A percentile compares a stretch with the other conserved stretches of the same genome.
These are phyloP conservation scores for Vulpes ferrilata DNA, from an alignment of 2,113 vertebrate genomes.

Conservation along the genomic window DNA sequence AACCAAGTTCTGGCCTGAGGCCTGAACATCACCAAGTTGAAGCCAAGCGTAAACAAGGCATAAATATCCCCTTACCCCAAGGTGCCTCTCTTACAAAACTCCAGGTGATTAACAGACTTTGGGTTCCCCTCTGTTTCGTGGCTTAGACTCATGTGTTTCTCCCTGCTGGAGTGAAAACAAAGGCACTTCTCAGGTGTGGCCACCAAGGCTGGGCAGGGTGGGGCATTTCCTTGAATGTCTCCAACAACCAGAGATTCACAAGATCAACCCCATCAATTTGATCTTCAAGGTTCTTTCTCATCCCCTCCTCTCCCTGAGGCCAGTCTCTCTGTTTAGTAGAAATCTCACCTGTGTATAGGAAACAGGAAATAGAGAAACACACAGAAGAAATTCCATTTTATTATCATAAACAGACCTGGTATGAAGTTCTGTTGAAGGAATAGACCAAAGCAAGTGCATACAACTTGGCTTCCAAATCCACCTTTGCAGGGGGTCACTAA, in stretches of 20 bases:
- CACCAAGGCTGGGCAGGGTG: not conserved
- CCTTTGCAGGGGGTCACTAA: not conserved
- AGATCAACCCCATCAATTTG: not conserved
- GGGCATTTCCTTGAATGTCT: not conserved
- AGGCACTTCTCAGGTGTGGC: not conserved
- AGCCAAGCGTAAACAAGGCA: not conserved
- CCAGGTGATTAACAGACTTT: not conserved
- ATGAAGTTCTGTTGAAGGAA: not conserved
- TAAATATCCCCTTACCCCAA: not conserved
- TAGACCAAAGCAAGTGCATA: not conserved
- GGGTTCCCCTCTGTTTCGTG: not conserved
- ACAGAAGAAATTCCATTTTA: not conserved
- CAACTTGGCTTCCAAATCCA: not conserved
- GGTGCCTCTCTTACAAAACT: not conserved
- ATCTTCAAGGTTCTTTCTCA: not conserved
- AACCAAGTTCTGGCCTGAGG: not conserved
- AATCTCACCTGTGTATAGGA: not conserved
- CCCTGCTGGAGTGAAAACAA: not conserved
- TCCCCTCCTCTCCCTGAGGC: not conserved
- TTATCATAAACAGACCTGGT: not conserved
- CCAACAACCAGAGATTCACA: not conserved
- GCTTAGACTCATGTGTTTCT: not conserved
- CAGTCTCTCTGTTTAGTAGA: not conserved
- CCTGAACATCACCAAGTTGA: not conserved
- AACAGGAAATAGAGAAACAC: not conserved